Conservation (phyloP, 2,797 vertebrate genomes). For the Aphelocoma californica region DNA sequence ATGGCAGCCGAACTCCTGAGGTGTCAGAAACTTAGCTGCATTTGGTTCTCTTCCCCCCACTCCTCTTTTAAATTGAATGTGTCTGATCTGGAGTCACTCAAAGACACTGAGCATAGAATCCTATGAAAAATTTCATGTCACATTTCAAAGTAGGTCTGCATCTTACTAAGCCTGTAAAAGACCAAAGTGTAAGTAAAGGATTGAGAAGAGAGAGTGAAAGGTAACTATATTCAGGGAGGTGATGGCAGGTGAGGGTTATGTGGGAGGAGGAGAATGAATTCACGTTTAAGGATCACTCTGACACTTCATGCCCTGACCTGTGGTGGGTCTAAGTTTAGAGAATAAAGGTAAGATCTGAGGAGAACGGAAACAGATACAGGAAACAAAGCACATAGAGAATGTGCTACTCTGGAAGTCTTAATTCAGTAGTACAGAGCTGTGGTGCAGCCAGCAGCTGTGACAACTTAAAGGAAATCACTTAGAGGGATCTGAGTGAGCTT, state of each 20-base stretch:
- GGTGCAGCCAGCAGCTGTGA: neutral
- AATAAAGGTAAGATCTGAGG: constrained; percentile 12
- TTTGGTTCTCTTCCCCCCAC: neutral
- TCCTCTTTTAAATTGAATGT: neutral
- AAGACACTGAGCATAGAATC: neutral
- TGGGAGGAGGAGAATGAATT: constrained; percentile 38
- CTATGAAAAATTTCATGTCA: neutral
- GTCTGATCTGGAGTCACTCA: neutral
- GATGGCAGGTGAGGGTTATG: constrained; percentile 57
- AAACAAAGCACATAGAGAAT: neutral
- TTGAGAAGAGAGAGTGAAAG: constrained; percentile 27
- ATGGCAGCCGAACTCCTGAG: neutral
- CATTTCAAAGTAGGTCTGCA: constrained; percentile 26
- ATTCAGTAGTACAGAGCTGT: neutral
- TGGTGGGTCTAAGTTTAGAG: constrained; percentile 38
- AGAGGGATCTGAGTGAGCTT: neutral
- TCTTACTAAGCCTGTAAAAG: constrained; percentile 4
- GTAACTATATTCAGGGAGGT: constrained; percentile 36
- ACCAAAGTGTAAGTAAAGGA: constrained; percentile 33
- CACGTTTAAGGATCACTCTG: constrained; percentile 6
- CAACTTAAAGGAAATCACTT: neutral
- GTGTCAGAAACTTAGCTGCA: neutral
- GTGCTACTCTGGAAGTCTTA: neutral
- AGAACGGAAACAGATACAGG: neutral
- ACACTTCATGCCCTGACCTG: constrained; percentile 3